Percentiles rank a stretch among this genome's conserved stretches.
phyloP scores from a whole-genome alignment of 2,888 invertebrate genomes.

The Ernsta delagoae region DNA sequence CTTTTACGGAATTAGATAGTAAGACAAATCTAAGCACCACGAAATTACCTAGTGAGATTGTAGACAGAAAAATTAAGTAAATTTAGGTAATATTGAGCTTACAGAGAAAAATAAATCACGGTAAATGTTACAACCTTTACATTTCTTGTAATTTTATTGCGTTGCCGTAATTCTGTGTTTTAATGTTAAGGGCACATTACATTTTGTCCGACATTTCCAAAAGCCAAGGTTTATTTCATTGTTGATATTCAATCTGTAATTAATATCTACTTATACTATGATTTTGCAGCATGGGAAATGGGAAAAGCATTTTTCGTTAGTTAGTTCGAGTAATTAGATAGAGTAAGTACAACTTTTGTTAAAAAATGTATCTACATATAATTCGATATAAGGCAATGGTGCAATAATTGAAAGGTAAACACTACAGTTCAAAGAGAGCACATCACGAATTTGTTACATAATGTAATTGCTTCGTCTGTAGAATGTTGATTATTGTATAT shows the following conservation, averaged over 20 bases:
- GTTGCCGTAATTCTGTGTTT: constrained; percentile 8
- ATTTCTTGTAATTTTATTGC: constrained; percentile 18
- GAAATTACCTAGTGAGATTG: no score
- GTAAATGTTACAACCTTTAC: constrained; percentile 17
- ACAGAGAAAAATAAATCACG: background rate
- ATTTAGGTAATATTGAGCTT: background rate
- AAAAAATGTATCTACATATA: no score
- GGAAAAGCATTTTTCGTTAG: no score
- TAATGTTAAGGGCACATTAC: constrained; percentile 14
- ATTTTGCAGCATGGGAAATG: no score
- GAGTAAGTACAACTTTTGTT: no score
- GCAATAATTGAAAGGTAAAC: constrained; percentile 10
- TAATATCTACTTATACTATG: no score
- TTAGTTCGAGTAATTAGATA: no score
- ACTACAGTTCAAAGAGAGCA: constrained; percentile 13
- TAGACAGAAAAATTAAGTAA: no score
- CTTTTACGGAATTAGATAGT: background rate
- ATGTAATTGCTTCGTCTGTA: constrained; percentile 1
- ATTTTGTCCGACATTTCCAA: constrained; percentile 28
- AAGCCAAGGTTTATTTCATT: constrained; percentile 26
- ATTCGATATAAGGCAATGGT: no score
- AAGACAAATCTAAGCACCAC: no score
- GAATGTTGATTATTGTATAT: constrained; percentile 15
- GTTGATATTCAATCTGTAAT: background rate
- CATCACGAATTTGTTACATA: constrained; percentile 16